Evolutionary conservation across 1,140 invertebrate genomes (phyloP).

Genomic region (Drosophila watanabei): DNA sequence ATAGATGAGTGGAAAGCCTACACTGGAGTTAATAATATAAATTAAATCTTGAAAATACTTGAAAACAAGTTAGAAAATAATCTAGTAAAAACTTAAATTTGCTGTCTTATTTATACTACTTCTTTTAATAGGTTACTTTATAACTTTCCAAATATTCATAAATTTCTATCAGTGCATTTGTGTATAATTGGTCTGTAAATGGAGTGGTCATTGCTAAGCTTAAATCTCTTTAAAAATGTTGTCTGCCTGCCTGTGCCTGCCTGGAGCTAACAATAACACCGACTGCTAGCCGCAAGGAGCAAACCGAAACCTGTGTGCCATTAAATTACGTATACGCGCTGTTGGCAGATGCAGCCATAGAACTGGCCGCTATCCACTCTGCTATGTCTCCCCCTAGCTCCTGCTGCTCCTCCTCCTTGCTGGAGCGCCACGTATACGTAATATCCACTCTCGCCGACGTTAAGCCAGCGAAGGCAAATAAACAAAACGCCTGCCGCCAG

Average conservation of each 20-base stretch:
- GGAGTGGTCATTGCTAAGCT: conserved; percentile 19
- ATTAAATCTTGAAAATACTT: not conserved
- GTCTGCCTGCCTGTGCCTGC: conserved; percentile 4
- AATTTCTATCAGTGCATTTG: not conserved
- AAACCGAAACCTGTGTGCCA: conserved; percentile 58
- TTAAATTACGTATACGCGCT: conserved; percentile 70
- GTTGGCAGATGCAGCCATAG: conserved; percentile 40
- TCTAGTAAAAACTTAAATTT: too few relatives aligned
- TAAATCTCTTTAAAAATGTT: conserved; percentile 65
- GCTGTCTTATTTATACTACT: too few relatives aligned
- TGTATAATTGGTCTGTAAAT: conserved; percentile 57
- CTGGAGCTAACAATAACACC: conserved; percentile 56
- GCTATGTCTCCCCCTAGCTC: too few relatives aligned
- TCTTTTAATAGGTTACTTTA: too few relatives aligned
- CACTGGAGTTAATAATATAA: not conserved
- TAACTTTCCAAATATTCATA: not conserved
- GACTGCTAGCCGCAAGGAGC: conserved; percentile 41
- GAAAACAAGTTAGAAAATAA: not conserved
- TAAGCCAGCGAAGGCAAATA: conserved; percentile 64
- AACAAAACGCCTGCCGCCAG: conserved; percentile 64
- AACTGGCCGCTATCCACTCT: conserved; percentile 35
- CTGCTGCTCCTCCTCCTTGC: not conserved
- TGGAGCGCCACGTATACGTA: conserved; percentile 6
- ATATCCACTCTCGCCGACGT: conserved; percentile 16
- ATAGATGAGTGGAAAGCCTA: not conserved